These are phyloP conservation scores for Serripes groenlandicus DNA, from an alignment of 2,888 invertebrate genomes.

Conservation along the genomic window DNA sequence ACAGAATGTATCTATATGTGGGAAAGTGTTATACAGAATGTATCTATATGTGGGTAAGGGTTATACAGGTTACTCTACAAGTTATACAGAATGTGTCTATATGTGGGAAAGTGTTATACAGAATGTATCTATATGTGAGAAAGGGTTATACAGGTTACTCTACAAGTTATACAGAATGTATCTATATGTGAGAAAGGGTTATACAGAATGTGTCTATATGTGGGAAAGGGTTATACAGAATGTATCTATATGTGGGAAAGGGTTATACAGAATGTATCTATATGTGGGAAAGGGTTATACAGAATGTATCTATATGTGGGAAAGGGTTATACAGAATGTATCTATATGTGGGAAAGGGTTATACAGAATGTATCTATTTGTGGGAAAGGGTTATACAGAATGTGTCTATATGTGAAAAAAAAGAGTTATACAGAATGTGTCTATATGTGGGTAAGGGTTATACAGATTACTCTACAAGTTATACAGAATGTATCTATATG, in stretches of 20 bases:
- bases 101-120: not conserved
- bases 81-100: not conserved
- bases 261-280: not conserved
- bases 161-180: no score
- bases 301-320: no score
- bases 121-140: not conserved
- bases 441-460: not conserved
- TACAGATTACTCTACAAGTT: no score
- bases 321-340: no score
- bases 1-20: not conserved
- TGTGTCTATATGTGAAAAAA: no score
- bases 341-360: not conserved
- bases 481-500: not conserved
- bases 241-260: not conserved
- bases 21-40: not conserved
- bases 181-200: not conserved
- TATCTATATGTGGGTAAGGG: not conserved
- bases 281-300: not conserved
- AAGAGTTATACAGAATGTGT: not conserved
- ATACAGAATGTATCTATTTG: not conserved
- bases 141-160: not conserved
- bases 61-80: not conserved
- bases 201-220: not conserved
- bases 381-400: not conserved
- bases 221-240: not conserved